phyloP scores from a whole-genome alignment of 2,113 vertebrate genomes.

The Lipophrys pholis region DNA sequence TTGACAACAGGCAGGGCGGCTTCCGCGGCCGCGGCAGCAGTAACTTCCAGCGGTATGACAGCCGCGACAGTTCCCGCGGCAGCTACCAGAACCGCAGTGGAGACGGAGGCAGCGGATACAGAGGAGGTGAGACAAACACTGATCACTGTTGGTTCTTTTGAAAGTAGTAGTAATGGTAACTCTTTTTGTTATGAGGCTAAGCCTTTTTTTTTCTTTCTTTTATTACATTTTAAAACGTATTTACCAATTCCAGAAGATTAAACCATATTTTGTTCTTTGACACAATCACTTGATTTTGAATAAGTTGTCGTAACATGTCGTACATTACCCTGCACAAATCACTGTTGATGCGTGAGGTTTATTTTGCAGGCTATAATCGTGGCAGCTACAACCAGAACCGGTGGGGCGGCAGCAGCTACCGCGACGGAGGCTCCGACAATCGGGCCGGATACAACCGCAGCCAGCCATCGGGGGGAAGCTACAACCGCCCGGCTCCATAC shows the following conservation, averaged over 20 bases:
- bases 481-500: conserved; percentile 79
- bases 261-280: too few species aligned
- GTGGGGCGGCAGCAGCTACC: conserved; percentile 87
- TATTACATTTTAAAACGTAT: too few species aligned
- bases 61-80: conserved; percentile 82
- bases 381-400: conserved; percentile 88
- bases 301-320: too few species aligned
- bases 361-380: conserved; percentile 85
- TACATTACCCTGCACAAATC: neutral
- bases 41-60: conserved; percentile 89
- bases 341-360: neutral
- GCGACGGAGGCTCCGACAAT: conserved; percentile 84
- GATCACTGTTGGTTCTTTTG: too few species aligned
- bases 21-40: conserved; percentile 84
- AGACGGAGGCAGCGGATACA: conserved; percentile 75
- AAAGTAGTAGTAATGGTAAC: too few species aligned
- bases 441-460: conserved; percentile 85
- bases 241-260: too few species aligned
- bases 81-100: conserved; percentile 85
- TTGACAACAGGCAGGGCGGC: conserved; percentile 85
- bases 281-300: too few species aligned
- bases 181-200: too few species aligned
- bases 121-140: conserved; percentile 57
- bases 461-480: conserved; percentile 81
- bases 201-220: too few species aligned